Percentiles rank a stretch among this genome's conserved stretches.
These are phyloP conservation scores for Cheirogaleus medius DNA, from an alignment of 2,113 vertebrate genomes.

Conservation along the genomic window DNA sequence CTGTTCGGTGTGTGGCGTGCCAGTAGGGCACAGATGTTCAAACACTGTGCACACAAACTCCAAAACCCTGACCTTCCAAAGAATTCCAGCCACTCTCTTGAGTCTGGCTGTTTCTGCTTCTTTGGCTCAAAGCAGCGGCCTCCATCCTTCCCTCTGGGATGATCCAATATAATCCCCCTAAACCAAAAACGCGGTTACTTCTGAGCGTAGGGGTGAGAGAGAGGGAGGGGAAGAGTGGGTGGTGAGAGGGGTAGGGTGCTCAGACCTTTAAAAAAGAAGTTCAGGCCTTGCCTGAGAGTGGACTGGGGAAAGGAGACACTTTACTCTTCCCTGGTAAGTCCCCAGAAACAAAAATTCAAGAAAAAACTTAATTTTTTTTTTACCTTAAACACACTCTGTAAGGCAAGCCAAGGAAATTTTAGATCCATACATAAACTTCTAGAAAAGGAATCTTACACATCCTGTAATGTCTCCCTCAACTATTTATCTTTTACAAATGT, in stretches of 20 bases:
- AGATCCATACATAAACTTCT: not conserved
- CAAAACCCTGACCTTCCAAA: not conserved
- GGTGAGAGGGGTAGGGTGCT: not conserved
- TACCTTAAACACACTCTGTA: not conserved
- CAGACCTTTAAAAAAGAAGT: conserved; percentile 20
- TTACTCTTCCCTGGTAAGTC: not conserved
- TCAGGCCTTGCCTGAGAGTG: not conserved
- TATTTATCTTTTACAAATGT: conserved; percentile 5
- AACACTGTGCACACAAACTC: not conserved
- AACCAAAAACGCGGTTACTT: not conserved
- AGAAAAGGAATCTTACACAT: conserved; percentile 16
- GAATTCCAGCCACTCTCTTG: not conserved
- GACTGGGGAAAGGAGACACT: not conserved
- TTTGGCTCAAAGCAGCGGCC: not conserved
- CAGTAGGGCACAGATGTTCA: not conserved
- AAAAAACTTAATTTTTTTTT: not conserved
- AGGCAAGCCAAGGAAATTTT: conserved; percentile 24
- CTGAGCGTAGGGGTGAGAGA: not conserved
- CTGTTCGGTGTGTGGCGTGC: not conserved
- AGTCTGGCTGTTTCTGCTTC: not conserved
- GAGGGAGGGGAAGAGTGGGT: not conserved
- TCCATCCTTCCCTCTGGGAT: not conserved
- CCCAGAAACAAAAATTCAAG: not conserved
- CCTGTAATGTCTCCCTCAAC: not conserved
- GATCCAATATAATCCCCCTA: not conserved